phyloP scores from a whole-genome alignment of 2,113 vertebrate species.

The Stigmatopora argus region DNA sequence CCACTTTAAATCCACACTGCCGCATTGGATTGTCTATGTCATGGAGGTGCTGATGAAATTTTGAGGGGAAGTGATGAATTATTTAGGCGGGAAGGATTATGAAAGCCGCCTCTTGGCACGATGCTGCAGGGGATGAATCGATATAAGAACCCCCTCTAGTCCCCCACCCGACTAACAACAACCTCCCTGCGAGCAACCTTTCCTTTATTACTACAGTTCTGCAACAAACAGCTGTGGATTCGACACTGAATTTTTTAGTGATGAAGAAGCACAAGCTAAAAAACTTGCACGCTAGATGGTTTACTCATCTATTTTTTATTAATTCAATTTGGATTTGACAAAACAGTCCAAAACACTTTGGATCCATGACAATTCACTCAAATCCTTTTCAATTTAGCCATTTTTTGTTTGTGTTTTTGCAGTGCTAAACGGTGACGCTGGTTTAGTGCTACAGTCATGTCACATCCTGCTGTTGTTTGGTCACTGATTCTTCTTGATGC shows the following conservation, averaged over 20 bases:
- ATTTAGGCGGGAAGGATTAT: constrained; percentile 67
- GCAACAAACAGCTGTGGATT: background rate
- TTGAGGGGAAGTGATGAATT: constrained; percentile 65
- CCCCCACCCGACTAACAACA: background rate
- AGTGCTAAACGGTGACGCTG: too few species aligned
- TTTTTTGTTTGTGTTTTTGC: too few species aligned
- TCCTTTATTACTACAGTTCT: background rate
- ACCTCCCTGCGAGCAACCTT: background rate
- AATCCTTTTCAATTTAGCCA: too few species aligned
- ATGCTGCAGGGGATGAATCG: constrained; percentile 60
- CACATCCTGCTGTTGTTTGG: too few species aligned
- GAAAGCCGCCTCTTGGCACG: constrained; percentile 53
- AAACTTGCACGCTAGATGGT: background rate
- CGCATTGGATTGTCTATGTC: constrained; percentile 47
- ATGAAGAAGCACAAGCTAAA: background rate
- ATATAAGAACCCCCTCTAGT: constrained; percentile 33
- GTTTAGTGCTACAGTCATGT: too few species aligned
- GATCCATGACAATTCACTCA: too few species aligned
- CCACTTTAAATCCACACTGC: constrained; percentile 16
- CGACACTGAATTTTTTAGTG: background rate
- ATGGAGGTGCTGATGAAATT: constrained; percentile 64
- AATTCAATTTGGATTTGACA: too few species aligned
- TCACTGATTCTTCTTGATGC: too few species aligned
- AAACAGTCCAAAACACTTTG: too few species aligned
- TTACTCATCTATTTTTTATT: background rate